Evolutionary conservation across 2,113 vertebrate species (phyloP).

Genomic region (Delphinapterus leucas): DNA sequence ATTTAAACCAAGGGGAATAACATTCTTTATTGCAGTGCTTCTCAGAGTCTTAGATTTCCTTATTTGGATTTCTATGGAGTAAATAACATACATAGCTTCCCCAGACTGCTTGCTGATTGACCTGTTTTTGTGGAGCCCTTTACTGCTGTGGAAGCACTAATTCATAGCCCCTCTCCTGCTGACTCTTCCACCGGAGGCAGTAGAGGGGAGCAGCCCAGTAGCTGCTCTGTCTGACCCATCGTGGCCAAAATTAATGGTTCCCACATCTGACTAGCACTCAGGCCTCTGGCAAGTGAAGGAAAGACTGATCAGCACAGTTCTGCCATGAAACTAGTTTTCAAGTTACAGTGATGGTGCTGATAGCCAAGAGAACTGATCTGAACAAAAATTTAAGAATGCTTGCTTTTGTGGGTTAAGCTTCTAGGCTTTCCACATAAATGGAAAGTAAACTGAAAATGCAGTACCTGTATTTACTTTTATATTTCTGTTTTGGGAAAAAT

Average conservation of each 20-base stretch:
- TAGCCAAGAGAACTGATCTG: background rate
- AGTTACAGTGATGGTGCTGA: background rate
- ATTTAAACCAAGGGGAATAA: background rate
- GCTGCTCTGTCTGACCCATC: background rate
- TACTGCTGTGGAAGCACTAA: background rate
- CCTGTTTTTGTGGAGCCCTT: background rate
- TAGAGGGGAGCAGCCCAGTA: background rate
- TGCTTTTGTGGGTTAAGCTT: background rate
- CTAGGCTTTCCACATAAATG: background rate
- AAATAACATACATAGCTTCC: background rate
- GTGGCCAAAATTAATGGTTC: background rate
- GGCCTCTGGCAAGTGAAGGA: background rate
- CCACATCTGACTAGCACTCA: background rate
- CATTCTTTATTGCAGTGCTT: background rate
- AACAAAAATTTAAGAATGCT: background rate
- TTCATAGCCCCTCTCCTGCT: background rate
- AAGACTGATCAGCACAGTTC: background rate
- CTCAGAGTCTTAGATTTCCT: background rate
- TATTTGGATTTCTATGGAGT: background rate
- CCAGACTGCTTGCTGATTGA: background rate
- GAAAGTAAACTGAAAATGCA: background rate
- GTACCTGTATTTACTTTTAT: background rate
- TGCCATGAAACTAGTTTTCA: background rate
- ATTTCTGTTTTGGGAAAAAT: conserved; percentile 44
- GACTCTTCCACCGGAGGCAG: background rate